These are phyloP conservation scores for Parthenolecanium corni DNA, from an alignment of 2,888 invertebrate genomes.

Conservation along the genomic window DNA sequence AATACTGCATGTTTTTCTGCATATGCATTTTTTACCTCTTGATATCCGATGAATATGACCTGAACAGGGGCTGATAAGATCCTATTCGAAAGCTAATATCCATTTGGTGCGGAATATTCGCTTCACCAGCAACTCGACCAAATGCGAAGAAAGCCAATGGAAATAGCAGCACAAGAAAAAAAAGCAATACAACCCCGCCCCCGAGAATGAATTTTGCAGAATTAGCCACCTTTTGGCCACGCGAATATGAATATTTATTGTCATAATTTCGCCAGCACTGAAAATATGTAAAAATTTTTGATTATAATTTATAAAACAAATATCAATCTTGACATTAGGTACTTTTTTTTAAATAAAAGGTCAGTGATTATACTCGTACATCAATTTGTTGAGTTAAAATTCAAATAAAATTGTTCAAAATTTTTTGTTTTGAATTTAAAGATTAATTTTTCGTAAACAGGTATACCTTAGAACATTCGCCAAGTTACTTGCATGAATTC, in stretches of 20 bases:
- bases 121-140: slow-evolving; percentile 59
- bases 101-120: slow-evolving; percentile 76
- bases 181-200: slow-evolving; percentile 69
- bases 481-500: too few relatives aligned
- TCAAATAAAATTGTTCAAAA: too few relatives aligned
- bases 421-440: too few relatives aligned
- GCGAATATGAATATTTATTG: slow-evolving; percentile 34
- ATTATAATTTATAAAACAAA: too few relatives aligned
- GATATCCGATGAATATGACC: slow-evolving; percentile 75
- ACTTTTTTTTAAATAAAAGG: too few relatives aligned
- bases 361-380: too few relatives aligned
- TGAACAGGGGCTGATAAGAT: slow-evolving; percentile 82
- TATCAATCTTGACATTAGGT: too few relatives aligned
- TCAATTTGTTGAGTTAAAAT: too few relatives aligned
- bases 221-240: slow-evolving; percentile 70
- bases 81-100: slow-evolving; percentile 73
- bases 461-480: too few relatives aligned
- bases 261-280: slow-evolving; percentile 21
- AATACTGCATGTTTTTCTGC: too few relatives aligned
- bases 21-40: slow-evolving; percentile 52
- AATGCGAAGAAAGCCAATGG: slow-evolving; percentile 91
- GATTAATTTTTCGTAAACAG: too few relatives aligned
- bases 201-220: slow-evolving; percentile 81
- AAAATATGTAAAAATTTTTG: too few relatives aligned
- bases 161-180: slow-evolving; percentile 94